Base-by-base conservation (phyloP, 2,888 invertebrate species). In the Philereme transversata region DNA sequence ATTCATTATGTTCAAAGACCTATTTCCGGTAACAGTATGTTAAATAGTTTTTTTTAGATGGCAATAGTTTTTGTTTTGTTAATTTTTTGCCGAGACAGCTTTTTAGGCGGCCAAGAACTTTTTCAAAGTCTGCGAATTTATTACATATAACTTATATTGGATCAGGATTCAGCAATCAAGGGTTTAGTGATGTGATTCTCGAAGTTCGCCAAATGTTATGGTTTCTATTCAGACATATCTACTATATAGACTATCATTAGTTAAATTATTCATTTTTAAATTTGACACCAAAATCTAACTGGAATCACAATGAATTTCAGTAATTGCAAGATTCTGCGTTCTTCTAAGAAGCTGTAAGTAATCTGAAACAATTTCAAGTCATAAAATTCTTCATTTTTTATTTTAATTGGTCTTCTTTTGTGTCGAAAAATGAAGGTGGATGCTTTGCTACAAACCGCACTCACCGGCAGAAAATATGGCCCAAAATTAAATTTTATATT, bases 51-150 rank as follows among this genome's bases (percentile, higher is more conserved):
- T n/a, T 22, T 22, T 22, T 22, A 22, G 22, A 46, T 65, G 57
- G 65, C 55, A 65, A 60, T 57, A 60, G 48, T 10, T 5, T 10
- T 7, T n/a, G 4, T 9, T 35, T n/a, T 22, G 33, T 55, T 40
- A 34, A 10, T 50, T 36, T 56, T 59, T 62, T 45, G 57, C 55
- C 58, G 50, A 50, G 41, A 9, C 36, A 45, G 47, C 47, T 57
- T 45, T 55, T 58, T 64, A 34, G 53, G 57, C 61, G 66, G 59
- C 41, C 34, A n/a, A 52, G 60, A 62, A 50, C 55, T 67, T 62
- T 10, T 61, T 51, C 35, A 40, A 51, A 43, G 9, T 41, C 9
- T 4, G 41, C 4, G n/a, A n/a, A n/a, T 41, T 4, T 8, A 9
- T 3, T 6, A 38, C 5, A 38, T 3, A 22, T 4, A 38, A 5